Conservation (phyloP, 2,888 invertebrate genomes). For the Leptogaster cylindrica region DNA sequence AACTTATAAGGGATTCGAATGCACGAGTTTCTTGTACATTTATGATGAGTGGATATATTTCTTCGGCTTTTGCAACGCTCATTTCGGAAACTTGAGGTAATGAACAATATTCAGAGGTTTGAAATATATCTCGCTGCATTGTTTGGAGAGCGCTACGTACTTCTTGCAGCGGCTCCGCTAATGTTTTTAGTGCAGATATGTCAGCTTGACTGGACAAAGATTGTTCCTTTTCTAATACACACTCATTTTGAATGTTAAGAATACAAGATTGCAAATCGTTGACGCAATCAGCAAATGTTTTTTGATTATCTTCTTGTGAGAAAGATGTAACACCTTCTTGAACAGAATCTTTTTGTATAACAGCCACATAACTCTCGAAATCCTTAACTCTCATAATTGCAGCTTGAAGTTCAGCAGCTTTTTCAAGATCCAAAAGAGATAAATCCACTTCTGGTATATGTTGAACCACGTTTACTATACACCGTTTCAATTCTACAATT, state of each 20-base stretch:
- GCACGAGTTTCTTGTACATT: conserved; percentile 52
- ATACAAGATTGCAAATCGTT: conserved; percentile 55
- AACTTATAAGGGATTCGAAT: conserved; percentile 50
- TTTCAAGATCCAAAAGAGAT: conserved; percentile 49
- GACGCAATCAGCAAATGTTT: conserved; percentile 57
- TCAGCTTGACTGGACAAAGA: conserved; percentile 49
- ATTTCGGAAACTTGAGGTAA: conserved; percentile 47
- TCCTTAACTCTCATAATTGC: conserved; percentile 59
- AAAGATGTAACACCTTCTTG: conserved; percentile 54
- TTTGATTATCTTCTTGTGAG: neutral
- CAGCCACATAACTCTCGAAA: conserved; percentile 59
- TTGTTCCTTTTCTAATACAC: conserved; percentile 48
- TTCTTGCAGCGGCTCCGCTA: conserved; percentile 56
- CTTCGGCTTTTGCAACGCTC: conserved; percentile 49
- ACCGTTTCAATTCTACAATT: conserved; percentile 54
- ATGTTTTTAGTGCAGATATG: conserved; percentile 51
- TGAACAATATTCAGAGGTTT: conserved; percentile 49
- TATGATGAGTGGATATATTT: conserved; percentile 51
- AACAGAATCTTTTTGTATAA: conserved; percentile 57
- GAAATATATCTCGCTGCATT: conserved; percentile 52
- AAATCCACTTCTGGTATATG: conserved; percentile 53
- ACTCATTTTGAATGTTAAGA: conserved; percentile 55
- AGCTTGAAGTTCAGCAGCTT: conserved; percentile 52
- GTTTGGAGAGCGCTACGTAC: conserved; percentile 52
- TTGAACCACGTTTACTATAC: conserved; percentile 54